Percentiles rank a stretch among this genome's conserved stretches.
Conservation (phyloP, 2,797 vertebrate genomes). For the Acipenser oxyrinchus region DNA sequence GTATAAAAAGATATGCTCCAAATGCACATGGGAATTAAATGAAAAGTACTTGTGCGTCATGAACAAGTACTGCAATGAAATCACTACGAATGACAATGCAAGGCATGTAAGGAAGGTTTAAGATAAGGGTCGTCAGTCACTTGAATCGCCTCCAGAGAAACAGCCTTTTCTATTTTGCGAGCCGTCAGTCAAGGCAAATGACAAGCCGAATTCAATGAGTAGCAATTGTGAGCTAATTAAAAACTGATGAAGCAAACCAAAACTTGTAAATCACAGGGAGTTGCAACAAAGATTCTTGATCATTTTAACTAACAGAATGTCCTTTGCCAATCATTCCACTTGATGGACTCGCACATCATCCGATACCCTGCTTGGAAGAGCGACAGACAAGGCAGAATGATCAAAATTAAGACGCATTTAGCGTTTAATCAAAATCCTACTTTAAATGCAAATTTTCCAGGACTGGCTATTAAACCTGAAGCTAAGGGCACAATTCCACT, state of each 20-base stretch:
- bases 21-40: too few species aligned
- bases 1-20: too few species aligned
- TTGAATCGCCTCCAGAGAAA: slow-evolving; percentile 6
- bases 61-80: neutral
- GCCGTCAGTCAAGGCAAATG: slow-evolving; percentile 33
- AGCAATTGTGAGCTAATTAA: slow-evolving; percentile 32
- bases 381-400: slow-evolving; percentile 16
- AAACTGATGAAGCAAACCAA: slow-evolving; percentile 21
- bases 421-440: slow-evolving; percentile 26
- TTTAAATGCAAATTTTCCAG: slow-evolving; percentile 23
- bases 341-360: slow-evolving; percentile 2
- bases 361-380: slow-evolving; percentile 7
- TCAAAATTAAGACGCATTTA: slow-evolving; percentile 24
- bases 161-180: slow-evolving; percentile 6
- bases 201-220: slow-evolving; percentile 23
- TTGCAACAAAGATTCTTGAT: slow-evolving; percentile 10
- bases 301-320: neutral
- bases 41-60: neutral
- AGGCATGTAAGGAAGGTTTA: neutral
- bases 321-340: neutral
- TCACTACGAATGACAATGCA: slow-evolving; percentile 8
- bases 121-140: slow-evolving; percentile 2
- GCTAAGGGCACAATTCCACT: slow-evolving; percentile 2
- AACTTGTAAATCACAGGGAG: slow-evolving; percentile 19
- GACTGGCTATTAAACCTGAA: slow-evolving; percentile 8